Percentiles rank a stretch among this genome's conserved stretches.
These are phyloP conservation scores for Trachurus trachurus DNA, from an alignment of 2,797 vertebrate genomes.

Conservation along the genomic window DNA sequence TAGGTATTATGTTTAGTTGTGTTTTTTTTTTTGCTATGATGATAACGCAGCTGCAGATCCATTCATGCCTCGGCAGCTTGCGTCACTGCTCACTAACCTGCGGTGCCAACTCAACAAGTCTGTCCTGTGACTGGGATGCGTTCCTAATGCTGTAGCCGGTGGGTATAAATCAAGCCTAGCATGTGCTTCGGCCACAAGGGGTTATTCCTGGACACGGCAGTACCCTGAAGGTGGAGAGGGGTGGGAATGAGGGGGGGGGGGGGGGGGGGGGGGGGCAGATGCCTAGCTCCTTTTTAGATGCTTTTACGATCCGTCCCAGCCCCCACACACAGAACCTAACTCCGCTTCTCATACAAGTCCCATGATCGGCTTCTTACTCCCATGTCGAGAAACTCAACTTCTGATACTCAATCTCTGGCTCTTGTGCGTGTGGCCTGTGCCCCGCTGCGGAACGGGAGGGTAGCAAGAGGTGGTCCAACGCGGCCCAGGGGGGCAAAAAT, in stretches of 20 bases:
- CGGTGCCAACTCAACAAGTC: constrained; percentile 14
- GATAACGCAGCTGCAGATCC: constrained; percentile 18
- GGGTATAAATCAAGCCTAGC: constrained; percentile 72
- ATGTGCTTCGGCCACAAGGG: constrained; percentile 65
- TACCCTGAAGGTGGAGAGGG: constrained; percentile 61
- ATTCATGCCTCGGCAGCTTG: constrained; percentile 19
- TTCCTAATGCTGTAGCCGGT: constrained; percentile 25
- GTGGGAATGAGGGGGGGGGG: constrained; percentile 9
- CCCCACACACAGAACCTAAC: constrained; percentile 43
- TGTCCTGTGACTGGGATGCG: constrained; percentile 40
- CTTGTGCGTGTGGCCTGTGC: constrained; percentile 13
- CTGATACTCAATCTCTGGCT: constrained; percentile 31
- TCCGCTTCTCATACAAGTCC: constrained; percentile 23
- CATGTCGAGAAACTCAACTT: constrained; percentile 16
- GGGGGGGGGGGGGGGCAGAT: constrained; percentile 26
- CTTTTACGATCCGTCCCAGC: constrained; percentile 64
- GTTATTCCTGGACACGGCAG: constrained; percentile 82
- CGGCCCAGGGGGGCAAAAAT: neutral
- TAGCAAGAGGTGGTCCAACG: neutral
- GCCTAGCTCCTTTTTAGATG: constrained; percentile 77
- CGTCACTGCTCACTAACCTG: constrained; percentile 42
- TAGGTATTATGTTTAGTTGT: neutral
- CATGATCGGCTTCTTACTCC: constrained; percentile 21
- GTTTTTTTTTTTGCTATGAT: neutral
- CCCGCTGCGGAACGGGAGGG: neutral